phyloP scores from a whole-genome alignment of 2,888 invertebrate species.

The Byasa hedistus region DNA sequence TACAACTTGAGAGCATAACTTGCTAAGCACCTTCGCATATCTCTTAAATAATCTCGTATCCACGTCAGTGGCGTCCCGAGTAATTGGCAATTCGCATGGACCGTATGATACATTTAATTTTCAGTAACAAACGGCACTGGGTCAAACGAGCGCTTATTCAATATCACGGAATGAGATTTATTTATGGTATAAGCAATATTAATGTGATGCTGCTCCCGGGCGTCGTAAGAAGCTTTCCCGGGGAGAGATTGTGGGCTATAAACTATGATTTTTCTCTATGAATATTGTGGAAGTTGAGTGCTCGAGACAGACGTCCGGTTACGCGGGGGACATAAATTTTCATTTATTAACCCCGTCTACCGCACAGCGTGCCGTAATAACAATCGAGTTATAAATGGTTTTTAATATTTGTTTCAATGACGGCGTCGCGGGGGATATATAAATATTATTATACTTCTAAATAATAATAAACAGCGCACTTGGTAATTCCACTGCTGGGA shows the following conservation, averaged over 20 bases:
- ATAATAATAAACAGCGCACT: neutral
- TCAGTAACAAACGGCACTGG: conserved; percentile 27
- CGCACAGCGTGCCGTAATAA: conserved; percentile 2
- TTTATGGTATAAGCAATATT: conserved; percentile 66
- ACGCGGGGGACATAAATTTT: conserved; percentile 48
- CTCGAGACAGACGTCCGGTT: conserved; percentile 47
- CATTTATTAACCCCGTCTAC: conserved; percentile 35
- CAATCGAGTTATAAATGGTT: conserved; percentile 13
- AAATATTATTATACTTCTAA: neutral
- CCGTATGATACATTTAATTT: conserved; percentile 35
- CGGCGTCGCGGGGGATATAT: neutral
- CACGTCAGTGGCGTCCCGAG: conserved; percentile 28
- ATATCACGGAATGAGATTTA: conserved; percentile 59
- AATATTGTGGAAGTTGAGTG: conserved; percentile 65
- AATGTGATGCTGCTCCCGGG: conserved; percentile 49
- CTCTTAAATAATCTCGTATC: conserved; percentile 25
- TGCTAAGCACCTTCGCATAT: conserved; percentile 22
- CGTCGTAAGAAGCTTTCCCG: conserved; percentile 62
- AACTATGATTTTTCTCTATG: conserved; percentile 74
- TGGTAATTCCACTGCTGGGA: neutral
- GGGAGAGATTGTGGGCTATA: conserved; percentile 65
- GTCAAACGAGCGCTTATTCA: conserved; percentile 46
- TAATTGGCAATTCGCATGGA: conserved; percentile 39
- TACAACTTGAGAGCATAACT: conserved; percentile 9
- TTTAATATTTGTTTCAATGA: conserved; percentile 16